phyloP scores from a whole-genome alignment of 2,888 invertebrate genomes.

The Drosophila buzzatii region DNA sequence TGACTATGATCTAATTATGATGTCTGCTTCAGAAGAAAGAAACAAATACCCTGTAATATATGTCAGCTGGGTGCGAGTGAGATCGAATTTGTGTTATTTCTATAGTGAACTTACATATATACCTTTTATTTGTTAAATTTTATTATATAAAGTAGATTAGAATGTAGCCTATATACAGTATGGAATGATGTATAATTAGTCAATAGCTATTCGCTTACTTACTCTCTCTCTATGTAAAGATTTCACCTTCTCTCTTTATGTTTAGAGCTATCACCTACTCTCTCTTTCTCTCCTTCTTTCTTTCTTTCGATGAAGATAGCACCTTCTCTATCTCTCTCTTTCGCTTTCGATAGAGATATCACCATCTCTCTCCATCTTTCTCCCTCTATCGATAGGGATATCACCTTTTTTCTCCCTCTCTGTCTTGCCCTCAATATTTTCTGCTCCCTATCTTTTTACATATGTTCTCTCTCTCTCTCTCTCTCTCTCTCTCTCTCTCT shows the following conservation, averaged over 20 bases:
- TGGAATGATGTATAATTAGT: no score
- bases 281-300: background rate
- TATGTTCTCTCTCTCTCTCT: background rate
- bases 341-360: no score
- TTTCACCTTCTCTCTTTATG: no score
- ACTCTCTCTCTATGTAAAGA: no score
- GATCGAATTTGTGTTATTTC: background rate
- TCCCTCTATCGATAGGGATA: no score
- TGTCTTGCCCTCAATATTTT: background rate
- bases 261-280: background rate
- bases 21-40: background rate
- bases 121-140: no score
- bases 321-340: background rate
- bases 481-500: background rate
- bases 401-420: background rate
- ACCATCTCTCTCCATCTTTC: background rate
- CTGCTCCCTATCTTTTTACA: background rate
- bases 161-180: background rate
- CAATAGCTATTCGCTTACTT: no score
- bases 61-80: background rate
- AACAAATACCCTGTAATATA: background rate
- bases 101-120: no score
- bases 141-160: background rate
- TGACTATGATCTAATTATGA: background rate
- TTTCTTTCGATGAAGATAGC: background rate